These are phyloP conservation scores for Gymnorhina tibicen DNA, from an alignment of 2,113 vertebrate genomes.

Conservation along the genomic window DNA sequence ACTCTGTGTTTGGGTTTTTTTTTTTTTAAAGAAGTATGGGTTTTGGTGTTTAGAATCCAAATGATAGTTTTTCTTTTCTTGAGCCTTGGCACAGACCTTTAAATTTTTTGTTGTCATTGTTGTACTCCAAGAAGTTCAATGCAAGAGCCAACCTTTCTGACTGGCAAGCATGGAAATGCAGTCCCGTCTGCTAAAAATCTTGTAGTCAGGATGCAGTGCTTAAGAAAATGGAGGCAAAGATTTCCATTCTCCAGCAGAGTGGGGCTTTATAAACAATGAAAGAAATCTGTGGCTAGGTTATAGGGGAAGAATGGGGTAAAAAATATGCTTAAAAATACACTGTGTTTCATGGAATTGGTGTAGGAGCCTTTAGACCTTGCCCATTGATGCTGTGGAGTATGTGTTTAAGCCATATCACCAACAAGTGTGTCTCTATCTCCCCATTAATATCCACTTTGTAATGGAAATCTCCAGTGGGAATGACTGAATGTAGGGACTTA, in stretches of 20 bases:
- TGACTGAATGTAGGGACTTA: background rate
- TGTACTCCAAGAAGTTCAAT: background rate
- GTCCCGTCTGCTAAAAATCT: background rate
- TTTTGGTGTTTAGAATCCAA: background rate
- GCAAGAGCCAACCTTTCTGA: background rate
- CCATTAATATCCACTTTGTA: background rate
- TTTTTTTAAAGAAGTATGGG: background rate
- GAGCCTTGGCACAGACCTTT: background rate
- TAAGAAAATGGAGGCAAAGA: background rate
- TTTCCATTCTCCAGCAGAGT: background rate
- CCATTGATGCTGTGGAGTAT: background rate
- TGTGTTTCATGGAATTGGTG: background rate
- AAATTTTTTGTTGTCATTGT: background rate
- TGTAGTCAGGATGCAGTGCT: background rate
- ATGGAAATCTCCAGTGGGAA: background rate
- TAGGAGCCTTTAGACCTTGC: background rate
- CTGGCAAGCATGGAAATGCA: background rate
- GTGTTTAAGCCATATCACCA: background rate
- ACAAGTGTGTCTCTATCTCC: background rate
- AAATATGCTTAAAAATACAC: background rate
- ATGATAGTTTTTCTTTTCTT: background rate
- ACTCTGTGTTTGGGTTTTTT: background rate
- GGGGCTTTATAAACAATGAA: background rate
- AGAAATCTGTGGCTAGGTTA: background rate
- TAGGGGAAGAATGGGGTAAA: background rate